Percentiles rank a stretch among this genome's conserved stretches.
These are phyloP conservation scores for Harmothoe impar DNA, from an alignment of 2,888 invertebrate species.

Conservation along the genomic window DNA sequence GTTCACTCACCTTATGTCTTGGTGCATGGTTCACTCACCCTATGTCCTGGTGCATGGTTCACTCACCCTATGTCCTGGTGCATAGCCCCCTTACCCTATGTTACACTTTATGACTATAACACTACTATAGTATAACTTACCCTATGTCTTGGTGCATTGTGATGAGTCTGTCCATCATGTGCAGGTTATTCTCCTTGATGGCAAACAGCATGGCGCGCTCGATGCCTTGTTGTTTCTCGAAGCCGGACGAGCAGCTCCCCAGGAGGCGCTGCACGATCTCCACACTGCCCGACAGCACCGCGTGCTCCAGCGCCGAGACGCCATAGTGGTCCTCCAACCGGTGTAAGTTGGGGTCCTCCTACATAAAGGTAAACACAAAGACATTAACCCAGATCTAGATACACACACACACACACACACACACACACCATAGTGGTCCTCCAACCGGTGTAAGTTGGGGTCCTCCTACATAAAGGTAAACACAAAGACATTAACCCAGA, in stretches of 20 bases:
- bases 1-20: no score
- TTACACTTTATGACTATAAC: no score
- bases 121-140: neutral
- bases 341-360: neutral
- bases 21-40: no score
- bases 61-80: no score
- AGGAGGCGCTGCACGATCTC: neutral
- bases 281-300: neutral
- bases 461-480: no score
- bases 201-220: constrained; percentile 51
- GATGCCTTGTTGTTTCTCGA: constrained; percentile 12
- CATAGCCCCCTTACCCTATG: no score
- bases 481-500: no score
- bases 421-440: constrained; percentile 31
- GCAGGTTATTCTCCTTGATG: constrained; percentile 47
- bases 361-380: no score
- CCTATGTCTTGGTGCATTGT: constrained; percentile 1
- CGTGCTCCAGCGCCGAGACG: constrained; percentile 36
- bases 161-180: constrained; percentile 29
- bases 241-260: neutral
- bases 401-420: no score
- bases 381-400: no score
- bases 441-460: neutral
- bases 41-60: no score
- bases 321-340: constrained; percentile 44